These are phyloP conservation scores for Anneissia japonica DNA, from an alignment of 35 echinoderm and acorn worm genomes.

Conservation along the genomic window DNA sequence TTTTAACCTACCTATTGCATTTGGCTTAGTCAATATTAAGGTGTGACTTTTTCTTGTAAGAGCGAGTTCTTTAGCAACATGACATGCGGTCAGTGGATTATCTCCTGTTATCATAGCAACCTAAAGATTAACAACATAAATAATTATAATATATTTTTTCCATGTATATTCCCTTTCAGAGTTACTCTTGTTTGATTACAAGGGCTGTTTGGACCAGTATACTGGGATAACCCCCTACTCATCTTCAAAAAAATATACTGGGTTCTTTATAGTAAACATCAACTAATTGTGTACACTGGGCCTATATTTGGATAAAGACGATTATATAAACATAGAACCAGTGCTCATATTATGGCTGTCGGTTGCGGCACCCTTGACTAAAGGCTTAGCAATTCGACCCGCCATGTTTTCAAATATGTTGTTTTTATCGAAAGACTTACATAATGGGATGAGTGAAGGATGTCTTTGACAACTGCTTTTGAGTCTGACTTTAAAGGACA, in stretches of 20 bases:
- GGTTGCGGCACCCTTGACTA: background rate
- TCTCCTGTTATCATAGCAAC: slow-evolving; percentile 95
- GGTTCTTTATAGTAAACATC: too few species aligned
- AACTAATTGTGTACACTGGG: too few species aligned
- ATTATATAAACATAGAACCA: background rate
- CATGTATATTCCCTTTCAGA: too few species aligned
- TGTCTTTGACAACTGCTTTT: slow-evolving; percentile 80
- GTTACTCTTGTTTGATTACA: too few species aligned
- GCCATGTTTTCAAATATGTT: too few species aligned
- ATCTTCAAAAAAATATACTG: background rate
- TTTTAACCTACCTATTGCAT: slow-evolving; percentile 26
- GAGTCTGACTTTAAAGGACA: slow-evolving; percentile 89
- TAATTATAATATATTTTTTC: too few species aligned
- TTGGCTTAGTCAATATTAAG: slow-evolving; percentile 70
- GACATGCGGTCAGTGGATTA: slow-evolving; percentile 96
- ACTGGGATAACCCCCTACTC: too few species aligned
- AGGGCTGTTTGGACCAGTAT: too few species aligned
- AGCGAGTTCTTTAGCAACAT: slow-evolving; percentile 88
- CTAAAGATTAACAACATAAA: too few species aligned
- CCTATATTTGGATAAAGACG: background rate
- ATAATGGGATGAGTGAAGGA: slow-evolving; percentile 94
- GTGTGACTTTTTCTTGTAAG: slow-evolving; percentile 78
- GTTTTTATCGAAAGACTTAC: slow-evolving; percentile 51
- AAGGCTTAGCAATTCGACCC: background rate
- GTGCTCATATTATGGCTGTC: too few species aligned